These are phyloP conservation scores for Bergia puertoricense DNA, from an alignment of 92 coral and sea anemone genomes.

Conservation along the genomic window DNA sequence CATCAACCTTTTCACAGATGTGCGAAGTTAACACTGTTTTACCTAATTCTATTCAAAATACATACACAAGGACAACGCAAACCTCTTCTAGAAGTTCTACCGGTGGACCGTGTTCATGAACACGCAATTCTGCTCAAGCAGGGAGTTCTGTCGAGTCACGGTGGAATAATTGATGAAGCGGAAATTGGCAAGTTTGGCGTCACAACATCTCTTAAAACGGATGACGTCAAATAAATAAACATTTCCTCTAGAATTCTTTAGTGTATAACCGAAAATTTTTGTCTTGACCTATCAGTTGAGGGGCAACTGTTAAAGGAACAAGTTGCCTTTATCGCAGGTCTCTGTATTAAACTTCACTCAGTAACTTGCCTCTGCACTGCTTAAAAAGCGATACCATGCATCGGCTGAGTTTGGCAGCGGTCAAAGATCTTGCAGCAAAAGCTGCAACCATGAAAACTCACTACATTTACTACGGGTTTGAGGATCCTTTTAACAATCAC, in stretches of 20 bases:
- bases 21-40: too few relatives aligned
- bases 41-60: too few relatives aligned
- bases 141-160: not conserved
- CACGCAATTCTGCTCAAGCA: not conserved
- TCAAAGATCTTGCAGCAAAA: not conserved
- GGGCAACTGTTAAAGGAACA: not conserved
- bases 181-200: not conserved
- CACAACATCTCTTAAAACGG: not conserved
- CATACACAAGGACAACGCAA: too few relatives aligned
- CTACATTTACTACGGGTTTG: conserved; percentile 10
- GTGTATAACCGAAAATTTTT: too few relatives aligned
- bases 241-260: not conserved
- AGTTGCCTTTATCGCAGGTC: not conserved
- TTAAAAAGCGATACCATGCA: not conserved
- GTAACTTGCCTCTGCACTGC: not conserved
- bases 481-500: not conserved
- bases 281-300: conserved; percentile 1
- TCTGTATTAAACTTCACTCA: not conserved
- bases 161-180: too few relatives aligned
- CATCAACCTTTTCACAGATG: too few relatives aligned
- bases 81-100: too few relatives aligned
- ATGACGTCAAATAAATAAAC: too few relatives aligned
- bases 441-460: not conserved
- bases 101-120: too few relatives aligned
- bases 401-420: not conserved